Evolutionary conservation across 2,888 invertebrate genomes (phyloP), one percentile per base, ranked within the genome.

Genomic region (Sesia bembeciformis): DNA sequence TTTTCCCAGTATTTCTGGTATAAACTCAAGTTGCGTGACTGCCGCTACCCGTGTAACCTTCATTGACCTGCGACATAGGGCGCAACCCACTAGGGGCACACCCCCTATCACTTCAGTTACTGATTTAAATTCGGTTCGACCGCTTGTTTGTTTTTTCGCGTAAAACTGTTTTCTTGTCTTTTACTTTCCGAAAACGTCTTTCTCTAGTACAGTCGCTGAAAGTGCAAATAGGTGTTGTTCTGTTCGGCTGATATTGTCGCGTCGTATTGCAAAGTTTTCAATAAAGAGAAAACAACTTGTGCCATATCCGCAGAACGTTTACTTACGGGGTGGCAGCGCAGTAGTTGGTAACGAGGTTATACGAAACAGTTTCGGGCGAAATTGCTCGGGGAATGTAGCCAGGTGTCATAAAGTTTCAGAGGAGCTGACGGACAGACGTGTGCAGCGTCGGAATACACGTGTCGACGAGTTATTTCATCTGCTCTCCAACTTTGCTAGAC

Each of bases 381-480:
- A 86, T 83, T 84, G 84, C 77, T 78, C 70, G 62, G 75, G 76
- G 78, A 81, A 81, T 78, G 80, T 74, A 70, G 78, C 77, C 72
- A 73, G 78, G 76, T 83, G 81, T 84, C 84, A 83, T 87, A 86
- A 87, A 86, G 78, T 86, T 85, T 77, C 70, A 70, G 74, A 68
- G 71, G 71, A 73, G 70, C 78, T 76, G 76, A 76, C 69, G 75
- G 76, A 74, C 81, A 74, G 76, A 77, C 78, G 77, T 78, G 79
- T 76, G 76, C 74, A 69, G 72, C 67, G 74, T 75, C 68, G 71
- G 70, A 78, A 76, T 80, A 79, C 81, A 77, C 67, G 73, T 76
- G 77, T 78, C 71, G 74, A 67, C 70, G 62, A 70, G 72, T 68
- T 72, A 72, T 79, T 51, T 54, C 52, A 54, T 54, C 52, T 52